phyloP scores from a whole-genome alignment of 2,797 vertebrate genomes.

The Coracias cyanogaster region DNA sequence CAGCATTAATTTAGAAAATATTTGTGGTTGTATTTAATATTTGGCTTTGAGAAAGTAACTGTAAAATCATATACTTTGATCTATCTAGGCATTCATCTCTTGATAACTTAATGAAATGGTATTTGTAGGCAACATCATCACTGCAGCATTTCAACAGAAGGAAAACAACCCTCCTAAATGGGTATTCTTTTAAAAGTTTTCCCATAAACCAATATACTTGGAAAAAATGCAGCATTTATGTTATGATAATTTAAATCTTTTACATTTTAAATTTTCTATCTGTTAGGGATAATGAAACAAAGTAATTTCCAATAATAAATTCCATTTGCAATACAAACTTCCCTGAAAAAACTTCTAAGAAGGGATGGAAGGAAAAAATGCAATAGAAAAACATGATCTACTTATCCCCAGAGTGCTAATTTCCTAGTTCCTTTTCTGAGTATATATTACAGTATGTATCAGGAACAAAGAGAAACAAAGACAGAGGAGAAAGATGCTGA shows the following conservation, averaged over 20 bases:
- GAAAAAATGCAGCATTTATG: neutral
- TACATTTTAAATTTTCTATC: neutral
- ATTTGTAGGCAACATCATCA: neutral
- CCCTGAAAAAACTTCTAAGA: neutral
- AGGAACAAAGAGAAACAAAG: neutral
- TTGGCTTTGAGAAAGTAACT: neutral
- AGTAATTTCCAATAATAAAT: neutral
- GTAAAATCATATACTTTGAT: neutral
- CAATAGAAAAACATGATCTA: neutral
- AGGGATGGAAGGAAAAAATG: neutral
- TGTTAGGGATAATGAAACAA: neutral
- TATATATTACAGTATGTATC: neutral
- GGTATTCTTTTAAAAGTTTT: neutral
- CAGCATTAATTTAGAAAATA: neutral
- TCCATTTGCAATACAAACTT: neutral
- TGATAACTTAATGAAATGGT: neutral
- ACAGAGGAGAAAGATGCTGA: neutral
- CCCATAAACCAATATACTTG: neutral
- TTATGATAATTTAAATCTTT: neutral
- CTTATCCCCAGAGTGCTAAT: slow-evolving; percentile 4
- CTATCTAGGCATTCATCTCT: neutral
- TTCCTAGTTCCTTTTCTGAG: neutral
- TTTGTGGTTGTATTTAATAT: neutral
- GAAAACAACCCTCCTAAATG: neutral
- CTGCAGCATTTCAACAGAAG: neutral